Evolutionary conservation across 2,888 invertebrate genomes (phyloP), one percentile per base, ranked within the genome.

Genomic region (Sylvicola cinctus): DNA sequence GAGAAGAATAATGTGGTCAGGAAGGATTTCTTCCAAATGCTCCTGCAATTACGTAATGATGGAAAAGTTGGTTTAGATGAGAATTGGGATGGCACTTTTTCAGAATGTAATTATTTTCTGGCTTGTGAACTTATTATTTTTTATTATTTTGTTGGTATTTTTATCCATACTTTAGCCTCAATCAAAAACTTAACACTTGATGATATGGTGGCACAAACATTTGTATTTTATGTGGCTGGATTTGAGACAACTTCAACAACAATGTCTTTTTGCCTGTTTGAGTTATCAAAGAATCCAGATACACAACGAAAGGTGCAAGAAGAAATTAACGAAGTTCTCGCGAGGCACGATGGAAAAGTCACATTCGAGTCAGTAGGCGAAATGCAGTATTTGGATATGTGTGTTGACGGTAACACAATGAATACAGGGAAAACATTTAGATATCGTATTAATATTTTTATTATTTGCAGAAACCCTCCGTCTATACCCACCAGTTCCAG

Each of bases 21-120:
- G 5, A 55, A 55, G 38, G 65, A 64, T 43, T 46, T 63, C 38
- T 46, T 65, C 41, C 60, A 64, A 40, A 39, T 61, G 33, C 44
- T 65, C 27, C 54, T 63, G 32, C 55, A 60, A 27, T 41, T 63
- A 17, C 52, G 58, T 13, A 59, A 62, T 29, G 49, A 49, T 3
- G 54, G 52, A 35, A 52, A 49, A 40, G 46, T 54, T 20, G 51
- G 48, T 29, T 44, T 30, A 16, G 34, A 34, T 16, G 34, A 53
- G n/a, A n/a, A n/a, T n/a, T n/a, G n/a, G n/a, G n/a, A n/a, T n/a
- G n/a, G n/a, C n/a, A n/a, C n/a, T n/a, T n/a, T n/a, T n/a, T n/a
- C n/a, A n/a, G n/a, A n/a, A n/a, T n/a, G n/a, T n/a, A n/a, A n/a
- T n/a, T n/a, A n/a, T n/a, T n/a, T n/a, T n/a, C n/a, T n/a, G n/a